Conservation (phyloP, 2,888 invertebrate species). For the Pristionchus mayeri region DNA sequence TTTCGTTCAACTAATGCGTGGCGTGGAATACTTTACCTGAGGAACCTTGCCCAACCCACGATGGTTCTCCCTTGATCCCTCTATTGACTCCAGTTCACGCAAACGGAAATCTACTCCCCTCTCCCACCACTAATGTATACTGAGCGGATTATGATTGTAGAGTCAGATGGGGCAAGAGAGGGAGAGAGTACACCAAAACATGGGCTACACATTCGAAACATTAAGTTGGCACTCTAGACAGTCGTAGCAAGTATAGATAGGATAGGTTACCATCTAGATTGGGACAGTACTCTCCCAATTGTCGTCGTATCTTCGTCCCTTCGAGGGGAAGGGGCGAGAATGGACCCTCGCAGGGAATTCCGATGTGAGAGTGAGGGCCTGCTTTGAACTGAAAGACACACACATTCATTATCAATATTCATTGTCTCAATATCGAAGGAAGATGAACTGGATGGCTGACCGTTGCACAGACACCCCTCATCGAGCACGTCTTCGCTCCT, state of each 20-base stretch:
- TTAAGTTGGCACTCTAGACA: not conserved
- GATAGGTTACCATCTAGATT: not conserved
- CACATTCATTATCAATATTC: not conserved
- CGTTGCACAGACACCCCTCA: not conserved
- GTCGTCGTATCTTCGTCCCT: no score
- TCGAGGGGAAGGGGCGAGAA: not conserved
- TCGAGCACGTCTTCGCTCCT: not conserved
- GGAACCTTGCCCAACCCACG: no score
- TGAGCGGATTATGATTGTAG: slow-evolving; percentile 6
- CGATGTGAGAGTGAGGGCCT: not conserved
- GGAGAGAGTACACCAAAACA: slow-evolving; percentile 11
- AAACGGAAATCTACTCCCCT: slow-evolving; percentile 4
- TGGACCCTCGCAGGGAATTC: not conserved
- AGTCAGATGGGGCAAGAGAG: not conserved
- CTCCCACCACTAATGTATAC: not conserved
- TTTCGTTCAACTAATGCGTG: no score
- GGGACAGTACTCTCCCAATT: slow-evolving; percentile 18
- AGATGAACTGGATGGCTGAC: not conserved
- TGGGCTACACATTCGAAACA: slow-evolving; percentile 25
- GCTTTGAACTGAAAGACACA: not conserved
- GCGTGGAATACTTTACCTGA: no score
- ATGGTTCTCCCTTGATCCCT: slow-evolving; percentile 21
- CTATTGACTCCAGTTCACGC: slow-evolving; percentile 16
- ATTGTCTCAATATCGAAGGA: no score
- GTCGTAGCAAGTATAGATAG: not conserved